Evolutionary conservation across 2,888 invertebrate genomes (phyloP).

Genomic region (Drosophila fungiperda): DNA sequence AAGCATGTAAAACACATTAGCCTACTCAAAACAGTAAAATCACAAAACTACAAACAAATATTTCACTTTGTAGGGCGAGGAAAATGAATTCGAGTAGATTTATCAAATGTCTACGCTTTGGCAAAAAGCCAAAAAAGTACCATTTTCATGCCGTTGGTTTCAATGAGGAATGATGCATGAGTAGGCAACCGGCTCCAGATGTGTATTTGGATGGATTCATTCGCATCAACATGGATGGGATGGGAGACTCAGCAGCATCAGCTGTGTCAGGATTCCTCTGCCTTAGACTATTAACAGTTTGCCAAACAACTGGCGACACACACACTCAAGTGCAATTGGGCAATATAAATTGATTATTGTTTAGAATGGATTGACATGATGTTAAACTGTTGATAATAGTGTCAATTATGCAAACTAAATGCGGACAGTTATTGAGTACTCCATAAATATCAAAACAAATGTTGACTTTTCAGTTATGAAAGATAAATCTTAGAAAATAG

Average conservation of each 20-base stretch:
- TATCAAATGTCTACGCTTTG: constrained; percentile 34
- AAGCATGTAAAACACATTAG: constrained; percentile 2
- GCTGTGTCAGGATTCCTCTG: constrained; percentile 29
- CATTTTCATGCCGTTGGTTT: constrained; percentile 41
- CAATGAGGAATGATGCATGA: constrained; percentile 1
- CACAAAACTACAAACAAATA: constrained; percentile 41
- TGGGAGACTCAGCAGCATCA: background rate
- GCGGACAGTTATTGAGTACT: background rate
- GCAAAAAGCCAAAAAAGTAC: constrained; percentile 41
- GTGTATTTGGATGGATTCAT: background rate
- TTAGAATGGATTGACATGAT: constrained; percentile 5
- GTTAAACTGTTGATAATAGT: background rate
- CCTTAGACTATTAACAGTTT: constrained; percentile 40
- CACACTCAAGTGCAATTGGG: constrained; percentile 34
- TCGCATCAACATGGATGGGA: background rate
- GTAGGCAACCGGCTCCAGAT: background rate
- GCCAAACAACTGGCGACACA: background rate
- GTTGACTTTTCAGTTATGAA: background rate
- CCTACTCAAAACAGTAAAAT: constrained; percentile 26
- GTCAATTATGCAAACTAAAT: background rate
- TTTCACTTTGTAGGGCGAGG: constrained; percentile 28
- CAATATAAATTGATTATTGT: constrained; percentile 15
- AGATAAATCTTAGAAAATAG: background rate
- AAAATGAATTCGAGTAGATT: constrained; percentile 27
- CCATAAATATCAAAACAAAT: background rate